Evolutionary conservation across 2,797 vertebrate species (phyloP).

Genomic region (Cossypha polioptera): DNA sequence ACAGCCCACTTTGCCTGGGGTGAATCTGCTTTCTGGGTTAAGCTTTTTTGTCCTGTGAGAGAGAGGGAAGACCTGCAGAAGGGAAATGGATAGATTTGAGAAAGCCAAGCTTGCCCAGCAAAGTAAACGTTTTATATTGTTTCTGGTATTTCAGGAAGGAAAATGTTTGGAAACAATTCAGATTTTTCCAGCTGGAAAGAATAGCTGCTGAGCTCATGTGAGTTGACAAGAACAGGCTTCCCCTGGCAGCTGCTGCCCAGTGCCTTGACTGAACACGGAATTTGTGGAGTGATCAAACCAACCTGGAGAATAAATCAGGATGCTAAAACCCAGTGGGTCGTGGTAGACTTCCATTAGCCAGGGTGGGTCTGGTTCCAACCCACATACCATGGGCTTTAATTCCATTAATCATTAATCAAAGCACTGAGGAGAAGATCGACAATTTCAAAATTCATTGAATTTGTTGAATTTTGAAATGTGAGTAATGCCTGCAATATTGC

Average conservation of each 20-base stretch:
- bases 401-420: background rate
- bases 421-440: background rate
- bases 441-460: background rate
- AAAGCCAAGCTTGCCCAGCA: background rate
- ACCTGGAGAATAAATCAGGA: background rate
- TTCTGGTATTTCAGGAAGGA: background rate
- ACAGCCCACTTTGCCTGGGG: background rate
- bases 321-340: background rate
- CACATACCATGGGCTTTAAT: background rate
- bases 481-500: background rate
- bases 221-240: background rate
- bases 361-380: background rate
- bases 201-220: background rate
- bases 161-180: background rate
- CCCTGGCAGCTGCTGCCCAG: background rate
- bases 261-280: rapidly evolving
- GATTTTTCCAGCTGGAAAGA: slow-evolving; percentile 1
- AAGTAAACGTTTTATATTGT: background rate
- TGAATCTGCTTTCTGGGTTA: background rate
- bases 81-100: background rate
- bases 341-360: background rate
- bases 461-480: background rate
- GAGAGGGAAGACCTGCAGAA: background rate
- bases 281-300: background rate
- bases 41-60: background rate